phyloP scores from a whole-genome alignment of 2,888 invertebrate genomes.

The Sthenelais limicola region DNA sequence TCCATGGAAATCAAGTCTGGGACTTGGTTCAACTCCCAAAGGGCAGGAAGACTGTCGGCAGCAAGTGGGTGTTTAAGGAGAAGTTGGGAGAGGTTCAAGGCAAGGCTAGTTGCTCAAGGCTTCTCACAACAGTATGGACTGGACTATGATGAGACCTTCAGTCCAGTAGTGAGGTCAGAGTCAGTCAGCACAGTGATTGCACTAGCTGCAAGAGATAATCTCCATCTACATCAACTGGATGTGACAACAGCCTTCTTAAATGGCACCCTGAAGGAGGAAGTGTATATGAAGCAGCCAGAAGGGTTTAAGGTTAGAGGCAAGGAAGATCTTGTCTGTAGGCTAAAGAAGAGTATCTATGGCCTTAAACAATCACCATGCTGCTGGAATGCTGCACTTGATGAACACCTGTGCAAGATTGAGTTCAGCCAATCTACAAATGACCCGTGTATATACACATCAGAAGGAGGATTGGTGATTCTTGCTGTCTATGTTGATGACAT shows the following conservation, averaged over 20 bases:
- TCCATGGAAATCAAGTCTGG: conserved; percentile 52
- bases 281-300: conserved; percentile 53
- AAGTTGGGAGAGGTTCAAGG: conserved; percentile 53
- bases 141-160: conserved; percentile 54
- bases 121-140: conserved; percentile 51
- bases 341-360: conserved; percentile 53
- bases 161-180: conserved; percentile 50
- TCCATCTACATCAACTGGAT: conserved; percentile 52
- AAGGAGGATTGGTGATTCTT: conserved; percentile 31
- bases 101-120: conserved; percentile 53
- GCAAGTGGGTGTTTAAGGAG: conserved; percentile 55
- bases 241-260: conserved; percentile 54
- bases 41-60: conserved; percentile 47
- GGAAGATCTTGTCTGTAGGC: conserved; percentile 49
- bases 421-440: conserved; percentile 45
- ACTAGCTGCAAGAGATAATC: conserved; percentile 43
- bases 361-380: no score
- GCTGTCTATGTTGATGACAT: conserved; percentile 48
- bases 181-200: conserved; percentile 52
- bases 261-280: conserved; percentile 51
- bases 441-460: conserved; percentile 38
- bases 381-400: conserved; percentile 26
- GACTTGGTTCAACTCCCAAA: conserved; percentile 47
- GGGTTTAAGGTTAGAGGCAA: conserved; percentile 48
- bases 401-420: conserved; percentile 31